Conservation (phyloP, 2,797 vertebrate species). For the Capromys pilorides region DNA sequence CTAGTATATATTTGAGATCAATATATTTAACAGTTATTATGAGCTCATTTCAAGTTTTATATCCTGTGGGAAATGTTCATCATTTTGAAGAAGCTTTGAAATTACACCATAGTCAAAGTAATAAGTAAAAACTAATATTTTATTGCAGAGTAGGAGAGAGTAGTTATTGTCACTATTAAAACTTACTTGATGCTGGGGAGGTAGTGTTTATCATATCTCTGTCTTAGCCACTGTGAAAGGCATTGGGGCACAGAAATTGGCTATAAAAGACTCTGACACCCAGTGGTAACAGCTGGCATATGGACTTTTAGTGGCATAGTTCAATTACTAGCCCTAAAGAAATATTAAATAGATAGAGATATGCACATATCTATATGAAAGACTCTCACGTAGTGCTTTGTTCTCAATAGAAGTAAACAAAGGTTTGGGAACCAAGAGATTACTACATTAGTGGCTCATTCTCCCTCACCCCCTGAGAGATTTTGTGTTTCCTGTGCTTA, state of each 20-base stretch:
- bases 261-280: background rate
- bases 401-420: background rate
- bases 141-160: background rate
- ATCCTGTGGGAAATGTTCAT: background rate
- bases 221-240: background rate
- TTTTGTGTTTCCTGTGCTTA: background rate
- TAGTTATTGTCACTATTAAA: background rate
- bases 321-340: too few species aligned
- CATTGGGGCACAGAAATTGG: background rate
- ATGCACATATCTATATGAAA: background rate
- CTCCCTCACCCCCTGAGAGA: background rate
- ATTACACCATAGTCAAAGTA: background rate
- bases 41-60: background rate
- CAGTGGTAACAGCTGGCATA: background rate
- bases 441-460: rapidly evolving
- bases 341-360: background rate
- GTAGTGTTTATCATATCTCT: background rate
- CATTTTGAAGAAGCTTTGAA: background rate
- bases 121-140: background rate
- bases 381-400: background rate
- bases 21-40: background rate
- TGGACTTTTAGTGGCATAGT: background rate
- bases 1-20: too few species aligned
- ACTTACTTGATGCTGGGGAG: background rate
- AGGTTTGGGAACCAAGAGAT: background rate